Evolutionary conservation across 2,113 vertebrate genomes (phyloP), one percentile per base, ranked within the genome.

Genomic region (Gobiocypris rarus): DNA sequence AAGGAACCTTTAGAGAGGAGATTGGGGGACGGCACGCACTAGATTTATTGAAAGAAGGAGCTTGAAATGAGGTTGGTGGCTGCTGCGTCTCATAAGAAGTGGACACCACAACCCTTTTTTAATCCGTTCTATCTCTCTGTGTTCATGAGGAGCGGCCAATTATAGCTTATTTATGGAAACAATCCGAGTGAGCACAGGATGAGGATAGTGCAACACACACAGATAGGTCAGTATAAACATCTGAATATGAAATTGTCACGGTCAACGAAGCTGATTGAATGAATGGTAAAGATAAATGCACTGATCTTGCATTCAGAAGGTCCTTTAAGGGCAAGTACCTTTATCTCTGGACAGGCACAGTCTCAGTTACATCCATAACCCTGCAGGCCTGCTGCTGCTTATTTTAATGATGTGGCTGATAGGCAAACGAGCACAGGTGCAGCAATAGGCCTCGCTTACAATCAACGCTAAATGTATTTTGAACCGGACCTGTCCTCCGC

Each of bases 31-130:
- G 50, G 45, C 45, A 15, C 52, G 13, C 59, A 28, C 34, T 77
- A 28, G 45, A 63, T 83, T 81, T 73, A 83, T 56, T 75, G 81
- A 59, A 54, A 69, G 81, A 52, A 31, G 10, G 41, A 70, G 74
- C 7, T 24, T 67, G n/a, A 87, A 88, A 88, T 89, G 43, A 84
- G 85, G 41, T 75, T 76, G 34, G 45, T 69, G 52, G 54, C 43
- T 28, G 78, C 41, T n/a, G 22, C 83, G 28, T 83, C 52, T 85
- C 22, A 75, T 85, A 50, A 75, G 70, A 83, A 67, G 50, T 67
- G 54, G 14, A 88, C 69, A 71, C 24, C 45, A 63, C 70, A 48
- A 26, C 22, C 75, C 43, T 19, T 22, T 54, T 63, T 65, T 80
- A 56, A n/a, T 38, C 10, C 31, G 17, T 45, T 59, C 22, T 67